Evolutionary conservation across 2,113 vertebrate genomes (phyloP), one percentile per base, ranked within the genome.

Genomic region (Kryptolebias marmoratus): DNA sequence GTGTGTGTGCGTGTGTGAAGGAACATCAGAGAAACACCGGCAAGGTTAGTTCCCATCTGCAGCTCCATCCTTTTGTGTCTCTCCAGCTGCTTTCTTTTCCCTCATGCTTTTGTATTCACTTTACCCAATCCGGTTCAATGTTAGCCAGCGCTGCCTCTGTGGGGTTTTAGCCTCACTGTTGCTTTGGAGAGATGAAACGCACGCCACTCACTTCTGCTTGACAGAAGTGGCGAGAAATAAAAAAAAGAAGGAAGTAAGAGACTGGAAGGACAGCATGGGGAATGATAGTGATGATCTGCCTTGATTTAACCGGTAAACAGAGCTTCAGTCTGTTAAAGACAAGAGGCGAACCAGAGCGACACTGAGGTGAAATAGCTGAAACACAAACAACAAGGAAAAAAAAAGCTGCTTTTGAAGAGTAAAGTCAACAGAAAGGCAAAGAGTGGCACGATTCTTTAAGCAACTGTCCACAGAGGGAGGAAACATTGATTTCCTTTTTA

Each of bases 41-140:
- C 79, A 85, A 92, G 90, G 89, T 91, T 91, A 91, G 88, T 77
- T 90, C 87, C 86, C 84, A 84, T 86, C 90, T 92, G 91, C 80
- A 84, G 85, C 75, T 87, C 63, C 77, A 83, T 81, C 73, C 84
- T 86, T 89, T 88, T 87, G 83, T 88, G 82, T 79, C 89, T 79
- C 73, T 80, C 78, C 77, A 81, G 90, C 87, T 88, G 84, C 85
- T 85, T 92, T 90, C 77, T 87, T 82, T 88, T 36, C 82, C 78
- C 83, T 70, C 68, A 48, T 58, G 71, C 83, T 83, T 92, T 92
- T 90, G 86, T 91, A 77, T 92, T 88, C 83, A 71, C 82, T 81
- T 80, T 82, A 68, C 71, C 77, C 82, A 73, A 42, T 42, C 39
- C 39, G 39, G 85, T 89, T 90, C 88, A 87, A 63, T 73, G 81